These are phyloP conservation scores for Maniola hyperantus DNA, from an alignment of 2,888 invertebrate genomes.

Conservation along the genomic window DNA sequence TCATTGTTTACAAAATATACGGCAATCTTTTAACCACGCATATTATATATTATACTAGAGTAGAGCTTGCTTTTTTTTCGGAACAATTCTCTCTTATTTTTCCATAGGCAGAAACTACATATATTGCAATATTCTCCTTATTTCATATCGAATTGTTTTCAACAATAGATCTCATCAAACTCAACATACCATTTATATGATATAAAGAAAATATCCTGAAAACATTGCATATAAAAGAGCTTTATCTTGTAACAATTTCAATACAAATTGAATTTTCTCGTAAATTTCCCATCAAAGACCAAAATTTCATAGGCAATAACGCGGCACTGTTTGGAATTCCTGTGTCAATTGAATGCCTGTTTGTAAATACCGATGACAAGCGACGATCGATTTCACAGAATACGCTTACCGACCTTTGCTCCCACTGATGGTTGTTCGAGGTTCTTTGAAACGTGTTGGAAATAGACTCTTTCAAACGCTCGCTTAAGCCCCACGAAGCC, in stretches of 20 bases:
- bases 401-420: constrained; percentile 51
- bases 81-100: neutral
- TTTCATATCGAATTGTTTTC: too few species aligned
- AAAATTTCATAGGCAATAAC: constrained; percentile 44
- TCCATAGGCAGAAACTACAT: too few species aligned
- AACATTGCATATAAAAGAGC: neutral
- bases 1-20: constrained; percentile 12
- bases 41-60: neutral
- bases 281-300: constrained; percentile 28
- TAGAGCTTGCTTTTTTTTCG: neutral
- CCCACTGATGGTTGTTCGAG: constrained; percentile 10
- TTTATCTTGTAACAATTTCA: constrained; percentile 1
- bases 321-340: constrained; percentile 70
- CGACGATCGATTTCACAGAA: constrained; percentile 65
- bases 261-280: constrained; percentile 23
- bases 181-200: too few species aligned
- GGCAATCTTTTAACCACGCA: neutral
- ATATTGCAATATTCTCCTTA: too few species aligned
- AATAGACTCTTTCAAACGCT: constrained; percentile 10
- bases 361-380: constrained; percentile 69
- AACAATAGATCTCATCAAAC: too few species aligned
- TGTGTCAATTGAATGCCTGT: constrained; percentile 72
- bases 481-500: neutral
- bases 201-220: neutral
- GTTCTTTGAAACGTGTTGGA: constrained; percentile 35